phyloP scores from a whole-genome alignment of 2,797 vertebrate species.

The Diplodus sargus region DNA sequence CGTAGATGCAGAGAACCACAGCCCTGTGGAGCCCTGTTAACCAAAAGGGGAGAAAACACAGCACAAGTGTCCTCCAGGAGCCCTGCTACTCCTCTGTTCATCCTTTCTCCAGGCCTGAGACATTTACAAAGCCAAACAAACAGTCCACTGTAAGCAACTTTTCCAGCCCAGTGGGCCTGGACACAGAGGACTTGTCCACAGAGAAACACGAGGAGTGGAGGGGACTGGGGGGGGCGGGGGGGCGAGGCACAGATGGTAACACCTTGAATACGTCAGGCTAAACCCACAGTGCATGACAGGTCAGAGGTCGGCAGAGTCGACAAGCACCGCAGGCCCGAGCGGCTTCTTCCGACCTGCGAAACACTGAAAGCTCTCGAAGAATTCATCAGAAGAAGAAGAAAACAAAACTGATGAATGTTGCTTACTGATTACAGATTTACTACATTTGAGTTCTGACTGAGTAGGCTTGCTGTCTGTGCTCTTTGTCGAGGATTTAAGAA shows the following conservation, averaged over 20 bases:
- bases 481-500: not conserved
- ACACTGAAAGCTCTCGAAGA: not conserved
- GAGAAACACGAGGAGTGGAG: conserved; percentile 35
- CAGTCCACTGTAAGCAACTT: conserved; percentile 77
- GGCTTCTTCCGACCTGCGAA: not conserved
- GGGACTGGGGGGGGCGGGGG: conserved; percentile 1
- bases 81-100: conserved; percentile 42
- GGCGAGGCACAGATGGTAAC: conserved; percentile 73
- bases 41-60: conserved; percentile 34
- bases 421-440: not conserved
- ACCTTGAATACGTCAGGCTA: conserved; percentile 79
- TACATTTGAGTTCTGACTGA: not conserved
- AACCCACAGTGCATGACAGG: conserved; percentile 69
- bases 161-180: conserved; percentile 73
- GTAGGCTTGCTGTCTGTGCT: not conserved
- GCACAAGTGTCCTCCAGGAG: conserved; percentile 66
- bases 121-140: conserved; percentile 77
- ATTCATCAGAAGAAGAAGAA: not conserved
- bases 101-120: conserved; percentile 62
- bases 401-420: conserved; percentile 1
- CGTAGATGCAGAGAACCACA: conserved; percentile 36
- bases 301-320: conserved; percentile 71
- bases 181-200: conserved; percentile 70
- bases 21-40: conserved; percentile 40
- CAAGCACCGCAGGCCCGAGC: conserved; percentile 52